Evolutionary conservation across 2,888 invertebrate species (phyloP), one percentile per base, ranked within the genome.

Genomic region (Ochropleura plecta): DNA sequence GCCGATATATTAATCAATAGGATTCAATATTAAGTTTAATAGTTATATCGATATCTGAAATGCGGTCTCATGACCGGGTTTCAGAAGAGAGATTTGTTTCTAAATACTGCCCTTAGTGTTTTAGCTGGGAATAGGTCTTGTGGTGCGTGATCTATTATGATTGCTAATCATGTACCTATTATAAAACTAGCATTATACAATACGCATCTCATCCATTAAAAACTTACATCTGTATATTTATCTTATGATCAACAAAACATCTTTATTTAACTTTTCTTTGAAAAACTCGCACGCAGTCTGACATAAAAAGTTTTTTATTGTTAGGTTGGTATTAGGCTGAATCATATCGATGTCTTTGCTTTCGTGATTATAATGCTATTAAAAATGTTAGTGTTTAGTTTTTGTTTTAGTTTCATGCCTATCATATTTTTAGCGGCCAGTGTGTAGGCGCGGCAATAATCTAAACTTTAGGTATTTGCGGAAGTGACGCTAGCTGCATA

Each of bases 261-360:
- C 63, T 76, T 64, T 74, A 78, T 77, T 69, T 70, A 68, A 70
- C 59, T 62, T 72, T 76, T 75, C 72, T 78, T 74, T 71, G 71
- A 71, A 81, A 55, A 79, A 12, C 48, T 53, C 51, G 12, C 59
- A 46, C 46, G 49, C 30, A n/a, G 40, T 70, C 62, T 20, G 49
- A 55, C 67, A 64, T 74, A 78, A 81, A 62, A 82, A 73, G 40
- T 69, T 66, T 82, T 76, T 85, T 78, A 84, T 82, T 77, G 75
- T 73, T 60, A 73, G 64, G 16, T 42, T 40, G 46, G n/a, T 49
- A 81, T 68, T 74, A 77, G 73, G 69, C 48, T 74, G 75, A 79
- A 77, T 66, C 65, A 70, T 84, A 68, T 76, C 57, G 64, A 76
- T 84, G 81, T 78, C 74, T 76, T 53, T 78, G 70, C 78, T n/a